Evolutionary conservation across 2,797 vertebrate species (phyloP), one percentile per base, ranked within the genome.

Genomic region (Eutrigla gurnardus): DNA sequence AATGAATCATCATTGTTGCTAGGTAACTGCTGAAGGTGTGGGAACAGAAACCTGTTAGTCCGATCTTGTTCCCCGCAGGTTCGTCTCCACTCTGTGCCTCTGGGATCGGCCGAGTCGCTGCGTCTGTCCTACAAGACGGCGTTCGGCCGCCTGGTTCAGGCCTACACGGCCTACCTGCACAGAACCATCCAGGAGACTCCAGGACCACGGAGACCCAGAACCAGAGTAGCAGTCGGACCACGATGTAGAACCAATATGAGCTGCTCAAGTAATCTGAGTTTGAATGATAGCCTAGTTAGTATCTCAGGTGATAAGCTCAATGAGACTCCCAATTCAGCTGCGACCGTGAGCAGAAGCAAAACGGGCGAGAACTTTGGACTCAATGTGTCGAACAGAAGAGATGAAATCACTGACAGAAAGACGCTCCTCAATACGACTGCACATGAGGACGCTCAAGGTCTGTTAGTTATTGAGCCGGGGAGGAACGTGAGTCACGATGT

Each of bases 401-500:
- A 46, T 36, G n/a, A 63, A n/a, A 46, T 35, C 0, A 0, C 1
- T 12, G 18, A 43, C 35, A 55, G 13, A 0, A 32, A 33, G 4
- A 61, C 18, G 14, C 37, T 52, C 0, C 65, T 39, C 43, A n/a
- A 12, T 52, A 60, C 63, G 2, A 7, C 54, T 33, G 68, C 1
- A 45, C 1, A 36, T 5, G 4, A 73, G 33, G 64, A 78, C 17
- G 1, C 0, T 39, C 25, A 63, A 12, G 91, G 92, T 40, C 73
- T 91, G 36, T 53, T 93, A 37, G 77, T 91, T 15, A 88, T 93
- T 0, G 92, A 93, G 52, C 74, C 80, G 11, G 25, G 2, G 25
- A 88, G 82, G 54, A 91, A 91, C 1, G 73, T 93, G 60, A 91
- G 86, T 69, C 92, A 93, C 78, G 54, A 1, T 0, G 82, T 93